Conservation (phyloP, 2,113 vertebrate genomes). For the Zingel zingel region DNA sequence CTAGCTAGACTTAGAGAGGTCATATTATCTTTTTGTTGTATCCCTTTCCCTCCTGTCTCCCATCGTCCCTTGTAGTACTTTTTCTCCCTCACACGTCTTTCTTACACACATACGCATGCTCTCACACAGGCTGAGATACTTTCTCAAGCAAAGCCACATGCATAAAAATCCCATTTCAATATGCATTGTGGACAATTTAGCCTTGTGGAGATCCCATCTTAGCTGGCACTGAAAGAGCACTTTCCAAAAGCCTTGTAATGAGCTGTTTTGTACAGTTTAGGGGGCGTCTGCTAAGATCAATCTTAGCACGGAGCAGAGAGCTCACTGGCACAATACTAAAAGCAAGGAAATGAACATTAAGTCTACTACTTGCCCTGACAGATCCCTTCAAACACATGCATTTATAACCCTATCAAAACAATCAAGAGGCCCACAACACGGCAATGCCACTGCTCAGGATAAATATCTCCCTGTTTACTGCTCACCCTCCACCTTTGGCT, state of each 20-base stretch:
- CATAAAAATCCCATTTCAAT: constrained; percentile 48
- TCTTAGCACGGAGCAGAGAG: constrained; percentile 27
- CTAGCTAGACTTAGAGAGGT: constrained; percentile 70
- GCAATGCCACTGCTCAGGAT: constrained; percentile 32
- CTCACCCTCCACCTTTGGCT: constrained; percentile 55
- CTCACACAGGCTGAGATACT: constrained; percentile 13
- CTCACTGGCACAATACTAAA: constrained; percentile 26
- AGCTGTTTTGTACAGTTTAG: constrained; percentile 52
- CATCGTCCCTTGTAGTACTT: constrained; percentile 13
- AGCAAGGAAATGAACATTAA: constrained; percentile 54
- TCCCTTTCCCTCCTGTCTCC: constrained; percentile 35
- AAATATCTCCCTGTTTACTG: constrained; percentile 58
- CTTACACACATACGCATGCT: neutral
- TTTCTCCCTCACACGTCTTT: constrained; percentile 19
- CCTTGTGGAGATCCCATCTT: constrained; percentile 33
- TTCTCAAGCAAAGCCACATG: constrained; percentile 26
- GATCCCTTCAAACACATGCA: constrained; percentile 29
- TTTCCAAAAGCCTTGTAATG: constrained; percentile 62
- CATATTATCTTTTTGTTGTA: constrained; percentile 55
- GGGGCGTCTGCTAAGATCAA: constrained; percentile 53
- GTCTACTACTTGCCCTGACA: constrained; percentile 52
- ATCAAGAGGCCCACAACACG: constrained; percentile 37
- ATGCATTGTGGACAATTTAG: constrained; percentile 37
- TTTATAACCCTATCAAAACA: constrained; percentile 61
- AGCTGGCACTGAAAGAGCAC: constrained; percentile 36